Evolutionary conservation across 2,113 vertebrate genomes (phyloP).

Genomic region (Proteles cristata): DNA sequence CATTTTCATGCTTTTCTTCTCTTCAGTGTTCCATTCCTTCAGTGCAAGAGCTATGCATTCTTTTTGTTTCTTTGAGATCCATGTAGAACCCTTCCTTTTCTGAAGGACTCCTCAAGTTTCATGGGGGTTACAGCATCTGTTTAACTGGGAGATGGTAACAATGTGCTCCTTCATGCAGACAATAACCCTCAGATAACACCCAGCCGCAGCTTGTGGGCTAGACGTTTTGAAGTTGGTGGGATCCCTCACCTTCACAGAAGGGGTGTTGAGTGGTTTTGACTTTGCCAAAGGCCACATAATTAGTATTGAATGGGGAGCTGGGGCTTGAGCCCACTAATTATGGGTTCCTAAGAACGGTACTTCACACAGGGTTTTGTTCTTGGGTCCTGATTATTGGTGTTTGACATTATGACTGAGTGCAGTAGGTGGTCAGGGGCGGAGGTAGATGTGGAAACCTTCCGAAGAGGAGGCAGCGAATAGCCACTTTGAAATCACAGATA

Average conservation of each 20-base stretch:
- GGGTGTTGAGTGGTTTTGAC: not conserved
- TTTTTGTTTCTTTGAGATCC: conserved; percentile 15
- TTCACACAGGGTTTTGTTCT: not conserved
- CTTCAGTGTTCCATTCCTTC: not conserved
- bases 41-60: not conserved
- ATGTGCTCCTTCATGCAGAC: not conserved
- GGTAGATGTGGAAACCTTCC: not conserved
- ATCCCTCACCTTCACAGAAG: not conserved
- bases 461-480: not conserved
- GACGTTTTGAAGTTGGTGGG: not conserved
- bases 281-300: not conserved
- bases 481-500: not conserved
- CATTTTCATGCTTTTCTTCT: not conserved
- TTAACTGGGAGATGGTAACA: not conserved
- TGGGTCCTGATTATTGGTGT: not conserved
- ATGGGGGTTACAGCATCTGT: not conserved
- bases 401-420: not conserved
- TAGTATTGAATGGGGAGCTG: not conserved
- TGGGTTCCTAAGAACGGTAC: not conserved
- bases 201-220: not conserved
- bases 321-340: not conserved
- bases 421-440: not conserved
- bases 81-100: not conserved
- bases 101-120: not conserved
- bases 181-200: not conserved